A percentile compares a stretch with the other conserved stretches of the same genome.
phyloP scores from a whole-genome alignment of 2,113 vertebrate species.

The Plestiodon gilberti region DNA sequence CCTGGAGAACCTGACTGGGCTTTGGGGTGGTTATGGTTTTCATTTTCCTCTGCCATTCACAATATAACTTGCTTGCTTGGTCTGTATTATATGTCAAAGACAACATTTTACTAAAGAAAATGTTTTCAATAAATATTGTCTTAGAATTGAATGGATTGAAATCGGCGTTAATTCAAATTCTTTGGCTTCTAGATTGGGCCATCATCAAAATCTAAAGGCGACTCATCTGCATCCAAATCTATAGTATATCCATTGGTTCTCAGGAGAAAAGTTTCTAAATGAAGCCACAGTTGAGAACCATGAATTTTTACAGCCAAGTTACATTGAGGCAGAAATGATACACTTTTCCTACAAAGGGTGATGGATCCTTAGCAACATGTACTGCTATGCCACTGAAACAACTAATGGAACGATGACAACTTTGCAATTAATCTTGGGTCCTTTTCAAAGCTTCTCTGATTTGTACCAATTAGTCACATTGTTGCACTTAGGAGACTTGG shows the following conservation, averaged over 20 bases:
- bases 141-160: neutral
- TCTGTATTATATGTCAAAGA: neutral
- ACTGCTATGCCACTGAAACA: neutral
- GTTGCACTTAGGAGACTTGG: conserved; percentile 42
- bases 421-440: conserved; percentile 29
- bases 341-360: neutral
- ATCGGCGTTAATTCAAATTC: neutral
- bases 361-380: neutral
- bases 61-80: neutral
- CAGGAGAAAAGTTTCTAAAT: neutral
- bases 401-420: fast-evolving
- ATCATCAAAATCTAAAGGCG: neutral
- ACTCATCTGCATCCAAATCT: neutral
- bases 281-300: neutral
- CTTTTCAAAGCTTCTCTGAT: conserved; percentile 40
- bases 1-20: neutral
- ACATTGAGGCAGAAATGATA: fast-evolving
- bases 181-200: neutral
- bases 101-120: neutral
- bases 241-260: neutral
- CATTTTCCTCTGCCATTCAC: neutral
- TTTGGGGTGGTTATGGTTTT: neutral
- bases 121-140: neutral
- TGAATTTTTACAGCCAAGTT: fast-evolving
- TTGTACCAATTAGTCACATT: conserved; percentile 60